Percentiles rank a stretch among this genome's conserved stretches.
These are phyloP conservation scores for Istiophorus platypterus DNA, from an alignment of 2,113 vertebrate species.

Conservation along the genomic window DNA sequence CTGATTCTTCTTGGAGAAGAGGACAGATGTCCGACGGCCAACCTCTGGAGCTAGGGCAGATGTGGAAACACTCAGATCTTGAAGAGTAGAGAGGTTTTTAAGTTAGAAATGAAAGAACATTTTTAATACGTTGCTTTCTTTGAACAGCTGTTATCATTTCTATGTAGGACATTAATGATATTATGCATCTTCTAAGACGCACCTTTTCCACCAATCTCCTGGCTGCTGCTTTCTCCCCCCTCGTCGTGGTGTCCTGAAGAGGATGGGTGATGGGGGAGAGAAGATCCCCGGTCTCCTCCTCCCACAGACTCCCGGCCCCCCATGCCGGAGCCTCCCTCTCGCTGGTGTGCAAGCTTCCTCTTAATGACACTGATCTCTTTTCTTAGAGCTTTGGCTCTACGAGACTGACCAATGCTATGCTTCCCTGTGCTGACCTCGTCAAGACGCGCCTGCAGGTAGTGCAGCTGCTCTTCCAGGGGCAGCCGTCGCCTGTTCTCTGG, in stretches of 20 bases:
- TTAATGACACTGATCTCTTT: constrained; percentile 96
- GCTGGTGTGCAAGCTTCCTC: constrained; percentile 93
- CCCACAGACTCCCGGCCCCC: constrained; percentile 80
- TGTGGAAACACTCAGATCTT: constrained; percentile 91
- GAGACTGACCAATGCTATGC: constrained; percentile 94
- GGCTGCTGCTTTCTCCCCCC: constrained; percentile 98
- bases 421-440: constrained; percentile 92
- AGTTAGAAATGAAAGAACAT: constrained; percentile 10
- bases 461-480: constrained; percentile 95
- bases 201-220: constrained; percentile 91
- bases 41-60: constrained; percentile 94
- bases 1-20: constrained; percentile 99
- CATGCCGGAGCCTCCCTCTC: constrained; percentile 86
- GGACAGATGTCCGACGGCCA: constrained; percentile 96
- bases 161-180: neutral
- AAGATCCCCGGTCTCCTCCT: constrained; percentile 74
- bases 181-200: neutral
- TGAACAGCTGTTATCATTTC: neutral
- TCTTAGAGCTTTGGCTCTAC: constrained; percentile 95
- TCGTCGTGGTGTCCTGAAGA: constrained; percentile 90
- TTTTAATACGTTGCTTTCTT: neutral
- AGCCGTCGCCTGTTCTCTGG: constrained; percentile 92
- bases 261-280: constrained; percentile 81
- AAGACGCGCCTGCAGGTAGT: constrained; percentile 89
- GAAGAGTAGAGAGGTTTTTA: constrained; percentile 38